Conservation (phyloP, 2,113 vertebrate species). For the Megalops atlanticus region DNA sequence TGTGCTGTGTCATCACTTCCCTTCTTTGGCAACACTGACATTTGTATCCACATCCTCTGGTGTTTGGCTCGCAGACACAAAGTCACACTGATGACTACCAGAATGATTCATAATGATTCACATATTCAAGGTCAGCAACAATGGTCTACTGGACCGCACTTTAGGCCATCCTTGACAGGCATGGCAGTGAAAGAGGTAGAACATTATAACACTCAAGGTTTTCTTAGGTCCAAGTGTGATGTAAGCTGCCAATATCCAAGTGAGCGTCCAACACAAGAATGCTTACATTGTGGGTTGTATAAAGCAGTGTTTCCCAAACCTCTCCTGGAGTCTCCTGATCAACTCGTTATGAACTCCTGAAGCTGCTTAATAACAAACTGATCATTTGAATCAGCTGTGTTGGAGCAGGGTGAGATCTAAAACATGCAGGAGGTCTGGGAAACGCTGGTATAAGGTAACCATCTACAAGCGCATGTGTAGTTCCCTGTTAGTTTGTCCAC, state of each 20-base stretch:
- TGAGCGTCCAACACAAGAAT: slow-evolving; percentile 5
- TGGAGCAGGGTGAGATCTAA: no score
- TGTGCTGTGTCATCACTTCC: slow-evolving; percentile 30
- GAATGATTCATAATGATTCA: slow-evolving; percentile 43
- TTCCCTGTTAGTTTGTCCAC: neutral
- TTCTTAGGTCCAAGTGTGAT: neutral
- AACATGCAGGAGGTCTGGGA: no score
- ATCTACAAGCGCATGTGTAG: neutral
- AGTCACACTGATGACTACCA: neutral
- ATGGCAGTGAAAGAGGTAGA: neutral
- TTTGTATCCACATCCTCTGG: neutral
- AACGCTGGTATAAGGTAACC: no score
- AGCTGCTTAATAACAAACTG: no score
- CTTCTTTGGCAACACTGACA: slow-evolving; percentile 12
- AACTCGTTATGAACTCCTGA: no score
- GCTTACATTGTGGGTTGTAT: neutral
- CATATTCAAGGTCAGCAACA: slow-evolving; percentile 29
- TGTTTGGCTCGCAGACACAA: slow-evolving; percentile 26
- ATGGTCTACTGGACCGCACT: neutral
- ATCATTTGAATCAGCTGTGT: no score
- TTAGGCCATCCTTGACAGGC: neutral
- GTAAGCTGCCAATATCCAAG: slow-evolving; percentile 16
- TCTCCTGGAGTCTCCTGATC: no score
- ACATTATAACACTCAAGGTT: neutral
- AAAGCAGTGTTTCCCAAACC: no score